These are phyloP conservation scores for Pseudomyrmex pallidus DNA, from an alignment of 1,140 invertebrate species.

Conservation along the genomic window DNA sequence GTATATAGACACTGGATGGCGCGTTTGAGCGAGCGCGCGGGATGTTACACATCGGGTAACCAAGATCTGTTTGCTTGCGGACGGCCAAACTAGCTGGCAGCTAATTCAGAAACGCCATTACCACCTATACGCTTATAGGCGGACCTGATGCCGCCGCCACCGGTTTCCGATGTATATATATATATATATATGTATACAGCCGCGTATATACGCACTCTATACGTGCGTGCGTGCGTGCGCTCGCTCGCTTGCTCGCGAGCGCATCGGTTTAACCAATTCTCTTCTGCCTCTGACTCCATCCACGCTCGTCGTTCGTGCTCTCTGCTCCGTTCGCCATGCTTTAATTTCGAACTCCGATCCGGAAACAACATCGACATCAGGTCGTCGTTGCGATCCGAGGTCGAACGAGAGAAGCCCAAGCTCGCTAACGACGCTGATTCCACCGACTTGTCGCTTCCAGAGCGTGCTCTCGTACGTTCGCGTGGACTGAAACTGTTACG, in stretches of 20 bases:
- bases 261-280: slow-evolving; percentile 19
- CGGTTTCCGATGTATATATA: slow-evolving; percentile 39
- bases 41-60: slow-evolving; percentile 85
- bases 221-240: neutral
- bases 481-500: slow-evolving; percentile 11
- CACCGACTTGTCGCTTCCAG: slow-evolving; percentile 37
- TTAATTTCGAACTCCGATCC: slow-evolving; percentile 59
- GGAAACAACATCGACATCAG: slow-evolving; percentile 60
- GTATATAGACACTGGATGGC: slow-evolving; percentile 71
- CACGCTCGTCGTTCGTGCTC: slow-evolving; percentile 2
- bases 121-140: slow-evolving; percentile 81
- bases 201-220: slow-evolving; percentile 6
- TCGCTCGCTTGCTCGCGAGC: slow-evolving; percentile 8
- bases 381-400: slow-evolving; percentile 38
- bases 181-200: neutral
- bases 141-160: slow-evolving; percentile 63
- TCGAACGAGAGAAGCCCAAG: slow-evolving; percentile 31
- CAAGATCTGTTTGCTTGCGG: slow-evolving; percentile 85
- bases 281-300: slow-evolving; percentile 12
- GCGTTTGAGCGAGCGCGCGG: slow-evolving; percentile 79
- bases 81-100: slow-evolving; percentile 84
- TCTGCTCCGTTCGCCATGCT: slow-evolving; percentile 31
- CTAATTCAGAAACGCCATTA: slow-evolving; percentile 85
- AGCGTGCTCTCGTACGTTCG: slow-evolving; percentile 8
- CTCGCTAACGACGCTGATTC: slow-evolving; percentile 48